A percentile compares a stretch with the other conserved stretches of the same genome.
phyloP scores from a whole-genome alignment of 2,797 vertebrate species.

The Oryzias sinensis region DNA sequence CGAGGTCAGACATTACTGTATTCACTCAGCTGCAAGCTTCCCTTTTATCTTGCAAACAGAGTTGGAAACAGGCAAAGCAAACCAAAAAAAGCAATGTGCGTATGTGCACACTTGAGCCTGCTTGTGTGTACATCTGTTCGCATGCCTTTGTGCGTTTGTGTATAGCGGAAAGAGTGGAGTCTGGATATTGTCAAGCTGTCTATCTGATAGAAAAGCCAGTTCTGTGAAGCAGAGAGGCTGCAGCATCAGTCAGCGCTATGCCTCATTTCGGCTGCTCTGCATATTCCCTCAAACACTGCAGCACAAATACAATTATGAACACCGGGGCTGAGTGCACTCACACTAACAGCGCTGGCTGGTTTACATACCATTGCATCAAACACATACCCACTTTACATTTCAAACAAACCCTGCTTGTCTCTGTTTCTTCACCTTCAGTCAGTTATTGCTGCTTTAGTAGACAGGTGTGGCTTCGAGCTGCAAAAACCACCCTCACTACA shows the following conservation, averaged over 20 bases:
- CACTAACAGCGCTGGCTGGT: conserved; percentile 44
- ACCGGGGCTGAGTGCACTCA: conserved; percentile 34
- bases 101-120: conserved; percentile 14
- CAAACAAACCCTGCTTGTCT: conserved; percentile 25
- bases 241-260: conserved; percentile 76
- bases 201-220: conserved; percentile 79
- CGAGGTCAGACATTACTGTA: conserved; percentile 42
- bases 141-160: conserved; percentile 53
- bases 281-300: conserved; percentile 62
- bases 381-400: conserved; percentile 39
- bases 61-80: conserved; percentile 55
- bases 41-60: conserved; percentile 61
- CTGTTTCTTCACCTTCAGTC: conserved; percentile 8
- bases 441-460: conserved; percentile 6
- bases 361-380: conserved; percentile 47
- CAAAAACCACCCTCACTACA: conserved; percentile 7
- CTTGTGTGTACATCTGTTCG: conserved; percentile 22
- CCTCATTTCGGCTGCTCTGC: conserved; percentile 79
- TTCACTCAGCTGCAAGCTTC: conserved; percentile 39
- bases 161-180: conserved; percentile 67
- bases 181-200: conserved; percentile 83
- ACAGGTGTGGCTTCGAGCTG: conserved; percentile 33
- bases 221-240: conserved; percentile 74
- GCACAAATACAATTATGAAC: conserved; percentile 41
- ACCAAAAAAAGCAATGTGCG: conserved; percentile 36